Base-by-base conservation (phyloP, 1,140 invertebrate genomes). In the Agrilus planipennis region DNA sequence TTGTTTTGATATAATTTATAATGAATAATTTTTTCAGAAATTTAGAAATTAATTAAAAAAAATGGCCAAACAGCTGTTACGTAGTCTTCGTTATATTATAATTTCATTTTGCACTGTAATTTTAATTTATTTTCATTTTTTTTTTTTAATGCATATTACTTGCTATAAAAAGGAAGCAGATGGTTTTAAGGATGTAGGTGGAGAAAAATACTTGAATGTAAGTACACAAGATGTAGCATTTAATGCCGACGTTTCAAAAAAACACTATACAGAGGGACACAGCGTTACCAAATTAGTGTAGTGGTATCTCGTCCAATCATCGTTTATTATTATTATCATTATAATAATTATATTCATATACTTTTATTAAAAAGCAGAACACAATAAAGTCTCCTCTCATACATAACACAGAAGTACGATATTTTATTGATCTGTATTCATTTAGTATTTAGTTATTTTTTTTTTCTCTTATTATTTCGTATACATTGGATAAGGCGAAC, bases 191-290 rank as follows among this genome's bases (percentile, higher is more conserved):
- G n/a, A n/a, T n/a, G n/a, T n/a, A n/a, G n/a, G n/a, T n/a, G n/a
- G n/a, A n/a, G n/a, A n/a, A n/a, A 59, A 65, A 60, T 55, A 63
- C 59, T 55, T 58, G 62, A 36, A 21, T 36, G 23, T 61, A 61
- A 58, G 60, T 72, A 71, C 70, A 72, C 70, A 72, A 72, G 69
- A 71, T 71, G 68, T 67, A 70, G 70, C 70, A 72, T 72, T 72
- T 72, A 72, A 71, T 72, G 70, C 70, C 71, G 63, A 71, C 67
- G 69, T 71, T 72, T 71, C 68, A 71, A 72, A 72, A 57, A 71
- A 72, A 71, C 68, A 71, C 69, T 71, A 71, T 70, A 71, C 70
- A 72, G 69, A 70, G 67, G n/a, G 68, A 71, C 67, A 59, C 55
- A 52, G 55, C 56, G 53, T 61, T 57, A 61, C 54, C 59, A 58